phyloP scores from a whole-genome alignment of 2,797 vertebrate species.

The Spheniscus humboldti region DNA sequence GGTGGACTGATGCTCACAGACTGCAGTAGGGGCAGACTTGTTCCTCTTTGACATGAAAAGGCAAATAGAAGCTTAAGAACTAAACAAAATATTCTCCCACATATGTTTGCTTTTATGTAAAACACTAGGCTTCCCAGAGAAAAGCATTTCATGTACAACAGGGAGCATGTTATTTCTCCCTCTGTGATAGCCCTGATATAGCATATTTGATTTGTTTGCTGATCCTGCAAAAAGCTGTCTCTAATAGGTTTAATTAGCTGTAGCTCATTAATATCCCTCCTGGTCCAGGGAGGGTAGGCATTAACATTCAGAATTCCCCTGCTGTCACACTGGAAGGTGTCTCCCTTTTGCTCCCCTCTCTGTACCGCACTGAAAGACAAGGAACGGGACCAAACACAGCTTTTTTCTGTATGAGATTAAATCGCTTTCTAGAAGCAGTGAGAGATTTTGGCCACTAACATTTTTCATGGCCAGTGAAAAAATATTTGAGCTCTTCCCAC shows the following conservation, averaged over 20 bases:
- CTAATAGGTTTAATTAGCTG: not conserved
- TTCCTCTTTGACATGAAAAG: not conserved
- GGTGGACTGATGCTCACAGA: not conserved
- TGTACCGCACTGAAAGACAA: rapidly evolving
- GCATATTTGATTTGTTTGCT: not conserved
- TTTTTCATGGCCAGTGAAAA: not conserved
- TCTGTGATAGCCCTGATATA: not conserved
- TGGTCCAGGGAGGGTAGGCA: not conserved
- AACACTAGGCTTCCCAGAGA: not conserved
- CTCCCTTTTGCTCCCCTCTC: not conserved
- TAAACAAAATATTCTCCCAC: not conserved
- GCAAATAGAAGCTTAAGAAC: not conserved
- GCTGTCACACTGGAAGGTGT: not conserved
- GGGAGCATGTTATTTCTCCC: not conserved
- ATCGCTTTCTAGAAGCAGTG: not conserved
- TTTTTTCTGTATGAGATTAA: not conserved
- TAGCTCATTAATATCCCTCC: not conserved
- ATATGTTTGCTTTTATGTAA: not conserved
- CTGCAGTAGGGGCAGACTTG: not conserved
- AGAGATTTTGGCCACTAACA: not conserved
- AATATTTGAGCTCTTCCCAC: not conserved
- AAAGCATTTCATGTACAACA: not conserved
- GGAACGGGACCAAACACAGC: not conserved
- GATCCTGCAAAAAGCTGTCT: not conserved
- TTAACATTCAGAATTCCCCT: not conserved